Evolutionary conservation across 2,888 invertebrate genomes (phyloP).

Genomic region (Serrognathus titanus): DNA sequence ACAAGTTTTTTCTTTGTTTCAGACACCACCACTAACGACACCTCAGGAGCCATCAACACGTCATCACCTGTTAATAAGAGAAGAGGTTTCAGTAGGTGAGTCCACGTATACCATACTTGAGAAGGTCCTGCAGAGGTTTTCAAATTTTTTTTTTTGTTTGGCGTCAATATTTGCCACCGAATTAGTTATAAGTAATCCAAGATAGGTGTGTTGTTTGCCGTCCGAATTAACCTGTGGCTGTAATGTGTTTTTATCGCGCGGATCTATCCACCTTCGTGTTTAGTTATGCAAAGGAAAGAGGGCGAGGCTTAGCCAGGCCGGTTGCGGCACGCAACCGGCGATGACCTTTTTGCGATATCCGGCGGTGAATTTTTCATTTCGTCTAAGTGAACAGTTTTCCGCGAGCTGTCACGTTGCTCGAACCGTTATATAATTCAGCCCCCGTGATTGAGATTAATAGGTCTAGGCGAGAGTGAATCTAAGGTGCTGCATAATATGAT

Average conservation of each 20-base stretch:
- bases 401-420: background rate
- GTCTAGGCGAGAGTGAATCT: background rate
- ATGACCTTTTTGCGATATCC: conserved; percentile 35
- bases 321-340: conserved; percentile 31
- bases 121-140: too few relatives aligned
- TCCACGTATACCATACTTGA: too few relatives aligned
- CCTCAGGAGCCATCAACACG: conserved; percentile 56
- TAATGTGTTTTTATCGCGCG: conserved; percentile 16
- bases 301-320: conserved; percentile 18
- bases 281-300: conserved; percentile 32
- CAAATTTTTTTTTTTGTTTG: too few relatives aligned
- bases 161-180: too few relatives aligned
- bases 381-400: background rate
- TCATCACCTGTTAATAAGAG: conserved; percentile 84
- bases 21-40: conserved; percentile 64
- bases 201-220: conserved; percentile 8
- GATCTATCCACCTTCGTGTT: conserved; percentile 25
- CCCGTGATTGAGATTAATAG: background rate
- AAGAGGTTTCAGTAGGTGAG: conserved; percentile 82
- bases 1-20: conserved; percentile 44
- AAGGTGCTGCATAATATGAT: too few relatives aligned
- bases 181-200: too few relatives aligned
- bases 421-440: background rate
- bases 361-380: conserved; percentile 8
- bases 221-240: conserved; percentile 29